Conservation (phyloP, 2,113 vertebrate species). For the Syngnathoides biaculeatus region DNA sequence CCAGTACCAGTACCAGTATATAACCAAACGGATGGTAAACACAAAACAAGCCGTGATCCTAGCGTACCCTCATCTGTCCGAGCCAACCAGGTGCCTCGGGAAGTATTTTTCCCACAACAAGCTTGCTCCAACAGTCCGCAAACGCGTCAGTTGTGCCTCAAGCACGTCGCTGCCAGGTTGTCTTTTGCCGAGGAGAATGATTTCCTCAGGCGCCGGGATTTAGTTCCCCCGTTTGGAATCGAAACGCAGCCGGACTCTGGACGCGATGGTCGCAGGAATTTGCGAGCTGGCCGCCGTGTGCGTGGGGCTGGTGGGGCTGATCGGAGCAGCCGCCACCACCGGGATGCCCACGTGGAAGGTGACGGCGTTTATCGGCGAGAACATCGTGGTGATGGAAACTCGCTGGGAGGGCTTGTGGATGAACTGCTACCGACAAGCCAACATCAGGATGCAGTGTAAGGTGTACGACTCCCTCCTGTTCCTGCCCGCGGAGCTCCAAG, state of each 20-base stretch:
- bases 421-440: conserved; percentile 84
- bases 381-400: conserved; percentile 77
- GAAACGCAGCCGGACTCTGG: background rate
- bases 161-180: background rate
- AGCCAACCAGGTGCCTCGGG: conserved; percentile 55
- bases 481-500: conserved; percentile 79
- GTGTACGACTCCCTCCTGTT: conserved; percentile 82
- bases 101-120: conserved; percentile 58
- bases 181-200: background rate
- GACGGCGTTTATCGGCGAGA: conserved; percentile 81
- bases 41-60: conserved; percentile 52
- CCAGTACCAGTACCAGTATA: conserved; percentile 23
- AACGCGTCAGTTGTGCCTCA: background rate
- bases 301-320: conserved; percentile 75
- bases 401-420: conserved; percentile 94
- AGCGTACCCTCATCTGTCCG: conserved; percentile 43
- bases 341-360: conserved; percentile 92
- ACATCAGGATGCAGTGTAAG: conserved; percentile 84
- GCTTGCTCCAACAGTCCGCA: conserved; percentile 3
- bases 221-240: conserved; percentile 9
- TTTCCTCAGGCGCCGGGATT: background rate
- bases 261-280: conserved; percentile 69
- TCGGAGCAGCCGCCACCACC: conserved; percentile 77
- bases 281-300: conserved; percentile 77
- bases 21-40: conserved; percentile 55